Conservation (phyloP, 2,888 invertebrate genomes). For the Polydrusus cervinus region DNA sequence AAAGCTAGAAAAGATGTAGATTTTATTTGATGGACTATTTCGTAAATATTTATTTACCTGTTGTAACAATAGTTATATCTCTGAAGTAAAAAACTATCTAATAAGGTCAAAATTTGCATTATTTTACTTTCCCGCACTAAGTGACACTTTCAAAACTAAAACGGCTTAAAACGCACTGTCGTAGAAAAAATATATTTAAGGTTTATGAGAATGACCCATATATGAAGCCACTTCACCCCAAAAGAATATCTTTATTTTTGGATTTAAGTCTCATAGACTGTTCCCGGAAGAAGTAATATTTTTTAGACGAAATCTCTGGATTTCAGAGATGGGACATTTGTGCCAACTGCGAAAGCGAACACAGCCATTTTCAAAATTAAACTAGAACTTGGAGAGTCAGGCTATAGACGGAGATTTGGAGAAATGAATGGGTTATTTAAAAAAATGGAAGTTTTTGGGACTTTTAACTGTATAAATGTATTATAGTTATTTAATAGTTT, state of each 20-base stretch:
- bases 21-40: too few relatives aligned
- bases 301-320: slow-evolving; percentile 32
- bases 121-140: too few relatives aligned
- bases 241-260: slow-evolving; percentile 35
- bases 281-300: slow-evolving; percentile 31
- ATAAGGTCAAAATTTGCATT: too few relatives aligned
- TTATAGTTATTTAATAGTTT: too few relatives aligned
- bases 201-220: slow-evolving; percentile 11
- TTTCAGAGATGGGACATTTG: slow-evolving; percentile 37
- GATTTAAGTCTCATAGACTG: slow-evolving; percentile 25
- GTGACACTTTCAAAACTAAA: too few relatives aligned
- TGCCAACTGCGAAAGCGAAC: slow-evolving; percentile 37
- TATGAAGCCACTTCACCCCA: slow-evolving; percentile 7
- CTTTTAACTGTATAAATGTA: too few relatives aligned
- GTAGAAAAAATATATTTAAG: not conserved
- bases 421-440: not conserved
- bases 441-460: too few relatives aligned
- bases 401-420: slow-evolving; percentile 20
- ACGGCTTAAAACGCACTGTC: too few relatives aligned
- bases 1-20: too few relatives aligned
- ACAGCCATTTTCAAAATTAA: slow-evolving; percentile 39
- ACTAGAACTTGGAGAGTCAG: slow-evolving; percentile 10
- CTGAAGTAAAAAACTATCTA: too few relatives aligned
- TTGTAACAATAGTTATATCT: too few relatives aligned
- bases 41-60: too few relatives aligned